Evolutionary conservation across 2,113 vertebrate species (phyloP).

Genomic region (Coregonus clupeaformis): DNA sequence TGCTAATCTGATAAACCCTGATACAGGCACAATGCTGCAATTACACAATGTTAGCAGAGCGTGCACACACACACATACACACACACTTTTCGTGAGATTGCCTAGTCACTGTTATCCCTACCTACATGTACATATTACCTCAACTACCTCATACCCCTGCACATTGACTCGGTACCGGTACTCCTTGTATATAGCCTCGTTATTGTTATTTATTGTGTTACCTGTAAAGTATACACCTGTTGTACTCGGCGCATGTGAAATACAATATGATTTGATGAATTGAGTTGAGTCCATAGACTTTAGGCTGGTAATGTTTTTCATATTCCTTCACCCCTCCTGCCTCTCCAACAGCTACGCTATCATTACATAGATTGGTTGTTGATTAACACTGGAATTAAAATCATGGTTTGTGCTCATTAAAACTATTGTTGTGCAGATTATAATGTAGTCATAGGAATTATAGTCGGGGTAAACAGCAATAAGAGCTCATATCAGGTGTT

Average conservation of each 20-base stretch:
- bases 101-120: too few species aligned
- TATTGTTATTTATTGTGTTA: background rate
- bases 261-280: background rate
- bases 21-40: constrained; percentile 57
- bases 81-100: background rate
- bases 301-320: background rate
- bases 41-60: constrained; percentile 38
- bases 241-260: too few species aligned
- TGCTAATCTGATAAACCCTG: constrained; percentile 62
- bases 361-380: constrained; percentile 15
- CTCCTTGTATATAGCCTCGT: too few species aligned
- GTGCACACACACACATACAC: constrained; percentile 11
- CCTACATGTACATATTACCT: too few species aligned
- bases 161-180: too few species aligned
- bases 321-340: background rate
- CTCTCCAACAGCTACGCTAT: constrained; percentile 23
- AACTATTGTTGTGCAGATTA: background rate
- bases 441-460: background rate
- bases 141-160: too few species aligned
- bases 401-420: constrained; percentile 1
- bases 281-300: background rate
- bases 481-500: background rate
- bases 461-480: background rate
- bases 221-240: too few species aligned
- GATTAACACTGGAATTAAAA: constrained; percentile 20